Percentiles rank a stretch among this genome's conserved stretches.
Conservation (phyloP, 2,113 vertebrate genomes). For the Cygnus atratus region DNA sequence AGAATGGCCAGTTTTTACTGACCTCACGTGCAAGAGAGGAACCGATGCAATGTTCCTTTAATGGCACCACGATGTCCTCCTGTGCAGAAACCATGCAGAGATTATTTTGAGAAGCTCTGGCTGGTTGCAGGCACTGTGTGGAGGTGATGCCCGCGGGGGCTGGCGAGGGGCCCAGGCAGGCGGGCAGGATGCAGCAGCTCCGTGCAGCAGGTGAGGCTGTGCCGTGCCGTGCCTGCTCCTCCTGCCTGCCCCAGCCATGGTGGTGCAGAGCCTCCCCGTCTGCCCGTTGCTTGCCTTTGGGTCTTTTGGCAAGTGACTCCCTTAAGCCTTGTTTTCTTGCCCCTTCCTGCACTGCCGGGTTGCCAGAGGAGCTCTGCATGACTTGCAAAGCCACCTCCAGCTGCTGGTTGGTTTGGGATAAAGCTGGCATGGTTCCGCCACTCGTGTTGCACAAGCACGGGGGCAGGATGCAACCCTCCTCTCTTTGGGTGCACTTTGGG, state of each 20-base stretch:
- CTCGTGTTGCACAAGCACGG: rapidly evolving
- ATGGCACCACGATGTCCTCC: neutral
- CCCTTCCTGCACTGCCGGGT: neutral
- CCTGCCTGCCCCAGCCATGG: neutral
- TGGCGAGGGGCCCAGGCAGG: neutral
- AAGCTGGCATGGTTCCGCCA: neutral
- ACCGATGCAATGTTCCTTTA: neutral
- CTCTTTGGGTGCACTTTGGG: neutral
- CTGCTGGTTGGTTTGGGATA: neutral
- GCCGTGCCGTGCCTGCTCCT: neutral
- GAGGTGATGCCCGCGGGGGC: neutral
- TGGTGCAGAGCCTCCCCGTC: no score
- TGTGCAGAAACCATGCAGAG: rapidly evolving
- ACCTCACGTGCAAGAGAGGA: rapidly evolving
- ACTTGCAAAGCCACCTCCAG: neutral
- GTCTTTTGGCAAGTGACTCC: neutral
- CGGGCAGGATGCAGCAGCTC: neutral
- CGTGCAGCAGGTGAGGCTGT: neutral
- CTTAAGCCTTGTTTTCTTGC: neutral
- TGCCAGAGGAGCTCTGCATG: neutral
- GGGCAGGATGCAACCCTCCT: neutral
- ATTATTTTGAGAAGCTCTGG: conserved; percentile 6
- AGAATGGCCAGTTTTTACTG: neutral
- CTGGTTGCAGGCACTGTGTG: neutral
- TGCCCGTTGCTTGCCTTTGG: neutral